These are phyloP conservation scores for Perca flavescens DNA, from an alignment of 2,113 vertebrate genomes.

Conservation along the genomic window DNA sequence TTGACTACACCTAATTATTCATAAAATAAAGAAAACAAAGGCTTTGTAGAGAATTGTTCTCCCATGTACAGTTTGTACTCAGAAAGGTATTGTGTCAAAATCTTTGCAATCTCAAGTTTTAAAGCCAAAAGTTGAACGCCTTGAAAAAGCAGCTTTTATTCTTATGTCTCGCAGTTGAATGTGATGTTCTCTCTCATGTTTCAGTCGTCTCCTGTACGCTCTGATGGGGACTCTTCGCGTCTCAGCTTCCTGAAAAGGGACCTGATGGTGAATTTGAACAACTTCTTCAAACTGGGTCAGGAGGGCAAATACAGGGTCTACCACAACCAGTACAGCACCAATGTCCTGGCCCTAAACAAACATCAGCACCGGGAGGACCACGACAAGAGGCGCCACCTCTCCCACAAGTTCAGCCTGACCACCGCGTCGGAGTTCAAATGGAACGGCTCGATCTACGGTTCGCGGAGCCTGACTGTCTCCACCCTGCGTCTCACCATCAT, in stretches of 20 bases:
- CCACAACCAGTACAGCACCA: slow-evolving; percentile 98
- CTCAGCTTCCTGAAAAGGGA: slow-evolving; percentile 87
- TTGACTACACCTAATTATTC: neutral
- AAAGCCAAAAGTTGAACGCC: neutral
- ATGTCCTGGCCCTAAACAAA: slow-evolving; percentile 96
- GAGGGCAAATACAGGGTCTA: slow-evolving; percentile 99
- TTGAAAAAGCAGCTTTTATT: neutral
- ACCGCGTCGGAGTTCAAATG: slow-evolving; percentile 97
- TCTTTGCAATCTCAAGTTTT: neutral
- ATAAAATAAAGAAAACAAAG: neutral
- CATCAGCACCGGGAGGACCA: slow-evolving; percentile 99
- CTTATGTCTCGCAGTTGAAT: neutral
- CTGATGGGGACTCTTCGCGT: slow-evolving; percentile 26
- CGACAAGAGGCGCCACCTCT: slow-evolving; percentile 96
- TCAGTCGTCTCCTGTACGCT: slow-evolving; percentile 51
- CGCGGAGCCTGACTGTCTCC: slow-evolving; percentile 93
- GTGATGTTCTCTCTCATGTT: slow-evolving; percentile 2
- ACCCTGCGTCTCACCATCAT: slow-evolving; percentile 97
- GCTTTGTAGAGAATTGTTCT: neutral
- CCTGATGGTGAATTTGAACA: slow-evolving; percentile 88
- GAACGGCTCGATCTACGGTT: slow-evolving; percentile 97
- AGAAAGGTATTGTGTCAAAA: neutral
- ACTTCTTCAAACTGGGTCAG: slow-evolving; percentile 93
- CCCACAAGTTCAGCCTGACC: slow-evolving; percentile 97
- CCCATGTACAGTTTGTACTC: neutral